These are phyloP conservation scores for Drosophila anomelani DNA, from an alignment of 2,888 invertebrate genomes.

Conservation along the genomic window DNA sequence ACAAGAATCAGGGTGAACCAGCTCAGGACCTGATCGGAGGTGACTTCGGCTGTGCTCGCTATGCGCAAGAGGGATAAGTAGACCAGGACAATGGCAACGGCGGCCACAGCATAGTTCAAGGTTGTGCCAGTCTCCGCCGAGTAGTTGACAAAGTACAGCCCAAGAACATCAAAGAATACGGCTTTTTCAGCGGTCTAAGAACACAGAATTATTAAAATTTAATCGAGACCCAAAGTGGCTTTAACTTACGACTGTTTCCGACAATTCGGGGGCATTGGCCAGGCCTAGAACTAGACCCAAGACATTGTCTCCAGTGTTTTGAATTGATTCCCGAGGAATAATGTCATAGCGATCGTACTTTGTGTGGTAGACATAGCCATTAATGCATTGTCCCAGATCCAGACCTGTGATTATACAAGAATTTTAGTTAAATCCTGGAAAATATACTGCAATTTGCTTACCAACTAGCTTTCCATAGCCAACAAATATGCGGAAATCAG, in stretches of 20 bases:
- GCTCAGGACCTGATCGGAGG: slow-evolving; percentile 63
- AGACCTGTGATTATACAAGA: slow-evolving; percentile 86
- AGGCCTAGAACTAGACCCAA: slow-evolving; percentile 86
- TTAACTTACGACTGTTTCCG: slow-evolving; percentile 66
- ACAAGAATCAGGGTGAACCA: slow-evolving; percentile 45
- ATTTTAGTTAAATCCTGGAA: background rate
- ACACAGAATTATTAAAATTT: background rate
- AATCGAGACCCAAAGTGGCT: rapidly evolving
- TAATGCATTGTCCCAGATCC: slow-evolving; percentile 90
- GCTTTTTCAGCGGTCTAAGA: slow-evolving; percentile 80
- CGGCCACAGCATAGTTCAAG: slow-evolving; percentile 81
- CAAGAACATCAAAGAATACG: slow-evolving; percentile 91
- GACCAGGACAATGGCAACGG: slow-evolving; percentile 77
- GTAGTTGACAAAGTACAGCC: slow-evolving; percentile 88
- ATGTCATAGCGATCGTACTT: slow-evolving; percentile 88
- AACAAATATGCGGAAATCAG: slow-evolving; percentile 87
- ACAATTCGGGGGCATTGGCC: slow-evolving; percentile 84
- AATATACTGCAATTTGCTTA: background rate
- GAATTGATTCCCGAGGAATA: slow-evolving; percentile 88
- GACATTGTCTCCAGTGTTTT: slow-evolving; percentile 90
- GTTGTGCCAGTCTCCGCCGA: slow-evolving; percentile 85
- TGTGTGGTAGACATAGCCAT: slow-evolving; percentile 92
- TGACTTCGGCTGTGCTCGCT: slow-evolving; percentile 64
- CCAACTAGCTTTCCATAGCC: slow-evolving; percentile 85
- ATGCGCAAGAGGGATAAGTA: slow-evolving; percentile 74